A percentile compares a stretch with the other conserved stretches of the same genome.
Conservation (phyloP, 1,140 invertebrate species). For the Drosophila lini region DNA sequence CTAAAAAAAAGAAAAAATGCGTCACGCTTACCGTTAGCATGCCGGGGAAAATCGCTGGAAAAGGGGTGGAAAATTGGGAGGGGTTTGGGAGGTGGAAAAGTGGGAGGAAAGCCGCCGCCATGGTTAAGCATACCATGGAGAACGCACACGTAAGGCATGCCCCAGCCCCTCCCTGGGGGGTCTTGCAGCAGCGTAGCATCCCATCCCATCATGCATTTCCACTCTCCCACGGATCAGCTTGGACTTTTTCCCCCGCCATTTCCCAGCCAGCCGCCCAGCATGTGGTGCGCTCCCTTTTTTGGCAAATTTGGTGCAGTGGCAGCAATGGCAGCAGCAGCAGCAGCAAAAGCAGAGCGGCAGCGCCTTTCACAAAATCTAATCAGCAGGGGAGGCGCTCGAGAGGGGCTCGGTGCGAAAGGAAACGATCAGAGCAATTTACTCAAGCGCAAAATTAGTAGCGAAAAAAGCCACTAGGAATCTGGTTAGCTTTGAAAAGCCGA, state of each 20-base stretch:
- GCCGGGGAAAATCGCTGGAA: constrained; percentile 28
- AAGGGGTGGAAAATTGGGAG: constrained; percentile 20
- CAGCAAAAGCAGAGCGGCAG: constrained; percentile 38
- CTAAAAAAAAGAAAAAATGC: constrained; percentile 49
- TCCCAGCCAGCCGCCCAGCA: constrained; percentile 52
- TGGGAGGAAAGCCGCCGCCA: constrained; percentile 11
- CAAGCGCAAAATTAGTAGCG: constrained; percentile 78
- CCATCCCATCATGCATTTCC: constrained; percentile 48
- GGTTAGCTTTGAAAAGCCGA: constrained; percentile 19
- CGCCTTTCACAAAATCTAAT: constrained; percentile 81
- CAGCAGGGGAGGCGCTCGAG: constrained; percentile 57
- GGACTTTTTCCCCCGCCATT: constrained; percentile 5
- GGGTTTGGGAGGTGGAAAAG: constrained; percentile 4
- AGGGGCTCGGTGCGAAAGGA: constrained; percentile 36
- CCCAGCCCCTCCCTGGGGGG: constrained; percentile 56
- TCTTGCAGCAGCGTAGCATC: constrained; percentile 40
- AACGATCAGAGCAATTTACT: constrained; percentile 75
- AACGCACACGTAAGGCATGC: constrained; percentile 57
- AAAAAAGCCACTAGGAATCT: constrained; percentile 33
- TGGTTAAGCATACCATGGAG: constrained; percentile 16
- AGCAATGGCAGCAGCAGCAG: constrained; percentile 1
- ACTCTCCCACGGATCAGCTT: constrained; percentile 41
- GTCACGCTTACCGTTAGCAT: constrained; percentile 80
- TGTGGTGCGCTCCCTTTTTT: constrained; percentile 79
- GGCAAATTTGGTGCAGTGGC: constrained; percentile 76